These are phyloP conservation scores for Drosophila ercepeae DNA, from an alignment of 1,140 invertebrate genomes.

Conservation along the genomic window DNA sequence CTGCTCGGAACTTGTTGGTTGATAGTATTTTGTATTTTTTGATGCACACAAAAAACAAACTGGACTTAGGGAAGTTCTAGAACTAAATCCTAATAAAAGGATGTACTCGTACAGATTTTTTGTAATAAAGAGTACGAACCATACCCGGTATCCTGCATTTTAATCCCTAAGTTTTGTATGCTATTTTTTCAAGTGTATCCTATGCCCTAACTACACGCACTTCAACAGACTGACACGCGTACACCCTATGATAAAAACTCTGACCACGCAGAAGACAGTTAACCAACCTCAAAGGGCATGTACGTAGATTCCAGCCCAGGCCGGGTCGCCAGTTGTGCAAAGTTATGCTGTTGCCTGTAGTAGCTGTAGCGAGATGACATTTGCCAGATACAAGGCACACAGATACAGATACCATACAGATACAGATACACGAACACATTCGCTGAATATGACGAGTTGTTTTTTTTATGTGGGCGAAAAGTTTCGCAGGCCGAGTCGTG, in stretches of 20 bases:
- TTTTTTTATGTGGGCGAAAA: constrained; percentile 47
- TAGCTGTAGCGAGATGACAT: constrained; percentile 69
- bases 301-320: constrained; percentile 2
- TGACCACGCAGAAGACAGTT: constrained; percentile 61
- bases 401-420: constrained; percentile 61
- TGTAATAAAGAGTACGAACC: too few relatives aligned
- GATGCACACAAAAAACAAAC: not conserved
- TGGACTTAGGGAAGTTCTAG: too few relatives aligned
- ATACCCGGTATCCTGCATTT: too few relatives aligned
- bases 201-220: constrained; percentile 48
- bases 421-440: constrained; percentile 23
- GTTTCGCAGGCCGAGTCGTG: constrained; percentile 40
- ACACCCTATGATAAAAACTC: constrained; percentile 56
- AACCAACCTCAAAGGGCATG: constrained; percentile 68
- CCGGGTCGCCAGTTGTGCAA: constrained; percentile 54
- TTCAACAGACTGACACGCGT: constrained; percentile 47
- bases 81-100: too few relatives aligned
- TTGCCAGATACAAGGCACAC: constrained; percentile 74
- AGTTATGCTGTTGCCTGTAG: constrained; percentile 57
- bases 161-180: too few relatives aligned
- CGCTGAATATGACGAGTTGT: constrained; percentile 32
- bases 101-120: too few relatives aligned
- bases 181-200: not conserved
- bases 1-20: constrained; percentile 2
- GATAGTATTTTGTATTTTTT: constrained; percentile 34